Percentiles rank a stretch among this genome's conserved stretches.
Conservation (phyloP, 2,113 vertebrate species). For the Ochotona curzoniae region DNA sequence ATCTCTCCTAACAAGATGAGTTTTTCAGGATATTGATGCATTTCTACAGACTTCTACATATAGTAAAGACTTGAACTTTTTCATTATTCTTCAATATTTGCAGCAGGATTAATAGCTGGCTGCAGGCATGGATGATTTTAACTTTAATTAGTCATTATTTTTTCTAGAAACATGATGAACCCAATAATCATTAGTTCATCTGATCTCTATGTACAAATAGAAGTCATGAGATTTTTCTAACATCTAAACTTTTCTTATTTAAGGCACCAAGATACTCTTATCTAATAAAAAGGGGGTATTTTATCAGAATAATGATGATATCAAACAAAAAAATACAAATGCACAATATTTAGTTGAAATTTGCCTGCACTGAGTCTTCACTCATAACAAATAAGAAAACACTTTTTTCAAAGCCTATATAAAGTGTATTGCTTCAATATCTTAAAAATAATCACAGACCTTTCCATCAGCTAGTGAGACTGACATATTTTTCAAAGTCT, state of each 20-base stretch:
- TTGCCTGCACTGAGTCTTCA: neutral
- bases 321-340: neutral
- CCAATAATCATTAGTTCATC: neutral
- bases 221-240: neutral
- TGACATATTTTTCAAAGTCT: conserved; percentile 15
- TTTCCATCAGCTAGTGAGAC: conserved; percentile 47
- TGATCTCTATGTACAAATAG: conserved; percentile 44
- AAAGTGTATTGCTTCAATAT: conserved; percentile 9
- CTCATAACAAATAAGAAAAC: neutral
- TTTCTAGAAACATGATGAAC: conserved; percentile 49
- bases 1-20: neutral
- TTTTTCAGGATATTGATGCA: neutral
- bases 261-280: neutral
- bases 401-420: neutral
- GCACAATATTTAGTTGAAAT: conserved; percentile 1
- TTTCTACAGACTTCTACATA: conserved; percentile 24
- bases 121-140: conserved; percentile 43
- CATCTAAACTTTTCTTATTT: conserved; percentile 41
- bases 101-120: conserved; percentile 58
- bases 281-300: conserved; percentile 28
- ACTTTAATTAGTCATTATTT: conserved; percentile 41
- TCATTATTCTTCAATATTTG: conserved; percentile 44
- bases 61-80: conserved; percentile 26
- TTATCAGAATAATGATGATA: neutral
- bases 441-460: neutral